Evolutionary conservation across 2,113 vertebrate genomes (phyloP), one percentile per base, ranked within the genome.

Genomic region (Prunella himalayana): DNA sequence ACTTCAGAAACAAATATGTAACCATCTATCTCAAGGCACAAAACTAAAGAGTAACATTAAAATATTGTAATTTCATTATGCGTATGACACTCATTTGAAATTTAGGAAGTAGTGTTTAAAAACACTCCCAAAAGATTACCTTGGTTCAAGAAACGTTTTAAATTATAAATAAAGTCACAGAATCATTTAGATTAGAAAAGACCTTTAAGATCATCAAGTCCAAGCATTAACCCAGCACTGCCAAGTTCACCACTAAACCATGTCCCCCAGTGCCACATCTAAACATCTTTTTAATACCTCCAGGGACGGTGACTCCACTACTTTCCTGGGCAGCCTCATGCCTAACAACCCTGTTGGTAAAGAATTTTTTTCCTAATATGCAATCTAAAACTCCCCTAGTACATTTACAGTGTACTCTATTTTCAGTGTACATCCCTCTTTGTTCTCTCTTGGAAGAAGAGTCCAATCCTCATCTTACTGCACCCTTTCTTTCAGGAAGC

Each of bases 1-100:
- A 35, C 80, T 95, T 93, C 53, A 95, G 92, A 96, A 97, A 97
- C 92, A 97, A 96, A 97, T 94, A 94, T 66, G 82, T 60, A 95
- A 71, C 60, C 90, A 33, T 92, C 90, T 86, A 75, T 81, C 93
- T 95, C 60, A 63, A 78, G 31, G 51, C 60, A 50, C 13, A 37
- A 73, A 82, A 49, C 30, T 53, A 21, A 45, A 81, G 63, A 80
- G 50, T 27, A 59, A 61, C 25, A 85, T 92, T 80, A 88, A 66
- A 84, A 50, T 81, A 68, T n/a, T 39, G 14, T 33, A 20, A 13
- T 30, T 41, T 80, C 21, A 77, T 54, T 56, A 37, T 30, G 33
- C 10, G 19, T 60, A 31, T 56, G 65, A 49, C 49, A 75, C 7
- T 75, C 41, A 33, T 35, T 85, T 79, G 59, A 61, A 87, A 83